These are phyloP conservation scores for Drosophila mulleri DNA, from an alignment of 2,888 invertebrate species.

Conservation along the genomic window DNA sequence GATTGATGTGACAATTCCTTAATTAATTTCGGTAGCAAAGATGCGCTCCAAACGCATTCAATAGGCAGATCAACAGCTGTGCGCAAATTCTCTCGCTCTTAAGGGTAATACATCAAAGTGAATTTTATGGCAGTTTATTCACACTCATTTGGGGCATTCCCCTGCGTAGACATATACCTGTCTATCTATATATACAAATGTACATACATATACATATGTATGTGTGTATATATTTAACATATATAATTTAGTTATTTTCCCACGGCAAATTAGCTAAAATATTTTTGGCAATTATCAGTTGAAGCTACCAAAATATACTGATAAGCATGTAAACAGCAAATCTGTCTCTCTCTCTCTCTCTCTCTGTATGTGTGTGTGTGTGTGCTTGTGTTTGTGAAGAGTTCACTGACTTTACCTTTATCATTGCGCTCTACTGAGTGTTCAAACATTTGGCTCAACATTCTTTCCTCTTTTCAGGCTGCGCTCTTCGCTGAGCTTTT, in stretches of 20 bases:
- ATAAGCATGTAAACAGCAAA: slow-evolving; percentile 48
- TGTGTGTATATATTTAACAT: neutral
- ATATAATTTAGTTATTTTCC: slow-evolving; percentile 35
- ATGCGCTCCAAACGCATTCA: slow-evolving; percentile 47
- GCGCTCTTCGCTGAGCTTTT: slow-evolving; percentile 23
- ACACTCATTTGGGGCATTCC: slow-evolving; percentile 48
- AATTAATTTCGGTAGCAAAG: slow-evolving; percentile 70
- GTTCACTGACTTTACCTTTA: slow-evolving; percentile 59
- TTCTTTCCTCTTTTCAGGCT: slow-evolving; percentile 22
- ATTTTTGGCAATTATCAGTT: slow-evolving; percentile 58
- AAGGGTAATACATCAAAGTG: slow-evolving; percentile 68
- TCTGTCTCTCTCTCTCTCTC: neutral
- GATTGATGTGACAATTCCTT: slow-evolving; percentile 82
- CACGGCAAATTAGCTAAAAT: slow-evolving; percentile 47
- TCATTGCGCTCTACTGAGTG: slow-evolving; percentile 49
- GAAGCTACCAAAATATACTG: slow-evolving; percentile 38
- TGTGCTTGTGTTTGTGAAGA: slow-evolving; percentile 3
- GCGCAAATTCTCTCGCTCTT: neutral
- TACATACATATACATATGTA: neutral
- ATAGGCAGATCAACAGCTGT: slow-evolving; percentile 61
- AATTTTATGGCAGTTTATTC: slow-evolving; percentile 68
- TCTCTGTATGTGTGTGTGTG: no score
- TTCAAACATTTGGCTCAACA: slow-evolving; percentile 63
- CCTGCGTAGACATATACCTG: neutral
- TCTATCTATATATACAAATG: neutral